A percentile compares a stretch with the other conserved stretches of the same genome.
Conservation (phyloP, 2,113 vertebrate genomes). For the Nicator chloris region DNA sequence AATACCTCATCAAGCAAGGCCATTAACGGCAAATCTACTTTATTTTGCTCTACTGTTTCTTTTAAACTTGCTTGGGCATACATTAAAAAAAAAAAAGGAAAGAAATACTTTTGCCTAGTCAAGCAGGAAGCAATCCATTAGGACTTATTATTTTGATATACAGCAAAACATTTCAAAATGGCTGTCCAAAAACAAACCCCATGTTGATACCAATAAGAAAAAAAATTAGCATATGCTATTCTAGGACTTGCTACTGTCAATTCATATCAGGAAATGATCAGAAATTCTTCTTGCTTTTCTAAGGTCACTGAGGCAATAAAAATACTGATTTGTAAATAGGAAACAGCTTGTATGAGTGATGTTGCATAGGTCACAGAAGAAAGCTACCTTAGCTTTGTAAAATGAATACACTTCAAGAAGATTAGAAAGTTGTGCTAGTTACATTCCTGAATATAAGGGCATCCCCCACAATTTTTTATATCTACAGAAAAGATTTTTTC, state of each 20-base stretch:
- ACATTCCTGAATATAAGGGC: not conserved
- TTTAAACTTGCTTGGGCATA: not conserved
- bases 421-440: not conserved
- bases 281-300: constrained; percentile 12
- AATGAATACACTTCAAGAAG: not conserved
- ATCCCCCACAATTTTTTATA: not conserved
- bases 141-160: constrained; percentile 39
- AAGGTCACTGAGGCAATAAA: constrained; percentile 32
- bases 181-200: constrained; percentile 36
- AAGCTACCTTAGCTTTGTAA: not conserved
- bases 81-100: not conserved
- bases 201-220: constrained; percentile 18
- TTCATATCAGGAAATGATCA: constrained; percentile 7
- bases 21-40: constrained; percentile 13
- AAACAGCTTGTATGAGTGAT: not conserved
- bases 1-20: constrained; percentile 27
- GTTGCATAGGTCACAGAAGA: not conserved
- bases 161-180: constrained; percentile 37
- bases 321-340: not conserved
- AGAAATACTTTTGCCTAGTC: not conserved
- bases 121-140: constrained; percentile 36
- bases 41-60: not conserved
- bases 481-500: not conserved
- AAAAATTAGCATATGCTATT: not conserved
- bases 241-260: not conserved